Conservation (phyloP, 2,888 invertebrate genomes). For the Leucophenga montana region DNA sequence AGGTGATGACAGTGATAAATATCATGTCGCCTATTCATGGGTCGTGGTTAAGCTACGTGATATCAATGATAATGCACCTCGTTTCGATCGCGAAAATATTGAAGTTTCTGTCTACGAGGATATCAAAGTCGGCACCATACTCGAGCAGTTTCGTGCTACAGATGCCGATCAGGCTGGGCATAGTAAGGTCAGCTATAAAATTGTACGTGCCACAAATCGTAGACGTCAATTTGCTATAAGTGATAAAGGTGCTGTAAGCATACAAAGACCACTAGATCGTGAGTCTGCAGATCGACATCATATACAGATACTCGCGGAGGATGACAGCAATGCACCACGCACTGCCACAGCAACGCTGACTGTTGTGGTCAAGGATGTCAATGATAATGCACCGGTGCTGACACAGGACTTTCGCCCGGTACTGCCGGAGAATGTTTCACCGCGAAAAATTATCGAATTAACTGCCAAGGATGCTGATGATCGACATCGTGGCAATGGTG, state of each 20-base stretch:
- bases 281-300: constrained; percentile 95
- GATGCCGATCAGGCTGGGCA: constrained; percentile 96
- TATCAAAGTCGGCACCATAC: constrained; percentile 88
- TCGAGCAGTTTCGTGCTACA: constrained; percentile 94
- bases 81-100: constrained; percentile 92
- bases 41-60: constrained; percentile 93
- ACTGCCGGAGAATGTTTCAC: constrained; percentile 91
- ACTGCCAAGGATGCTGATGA: constrained; percentile 94
- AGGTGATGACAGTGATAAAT: constrained; percentile 95
- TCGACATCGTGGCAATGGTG: constrained; percentile 92
- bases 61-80: constrained; percentile 96
- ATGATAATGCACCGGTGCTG: constrained; percentile 94
- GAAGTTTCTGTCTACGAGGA: constrained; percentile 93
- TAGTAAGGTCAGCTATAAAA: constrained; percentile 89
- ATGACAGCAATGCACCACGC: constrained; percentile 91
- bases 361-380: constrained; percentile 94
- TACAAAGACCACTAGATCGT: constrained; percentile 91
- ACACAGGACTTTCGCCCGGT: constrained; percentile 92
- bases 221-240: constrained; percentile 94
- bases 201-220: constrained; percentile 91
- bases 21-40: constrained; percentile 96
- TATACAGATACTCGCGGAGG: constrained; percentile 94
- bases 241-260: constrained; percentile 93
- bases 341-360: constrained; percentile 94
- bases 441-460: constrained; percentile 91